Base-by-base conservation (phyloP, 30 jellyfish, hydroid and myxozoan genomes). In the Turritopsis dohrnii region DNA sequence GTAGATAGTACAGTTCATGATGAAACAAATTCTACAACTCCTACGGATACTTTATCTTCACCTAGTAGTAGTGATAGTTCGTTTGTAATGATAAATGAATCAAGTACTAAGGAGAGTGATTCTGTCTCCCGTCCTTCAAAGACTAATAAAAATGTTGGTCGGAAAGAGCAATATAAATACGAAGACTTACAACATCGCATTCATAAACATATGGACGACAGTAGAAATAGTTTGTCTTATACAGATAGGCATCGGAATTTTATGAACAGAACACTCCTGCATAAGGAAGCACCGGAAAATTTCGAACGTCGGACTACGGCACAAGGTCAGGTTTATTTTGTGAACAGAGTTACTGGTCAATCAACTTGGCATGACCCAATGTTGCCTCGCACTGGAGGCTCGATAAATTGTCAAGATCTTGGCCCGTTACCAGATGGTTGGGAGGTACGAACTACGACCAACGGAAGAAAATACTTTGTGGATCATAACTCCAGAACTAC, bases 321-420 rank as follows among this genome's bases (percentile, higher is more conserved):
- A 52, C 98, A 92, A 65, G 98, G 98, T 52, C 98, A 92, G 81
- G 98, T 92, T 21, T 92, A 92, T 88, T 92, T 92, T 77, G 95
- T 92, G 0, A 92, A 92, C 76, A 76, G 96, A 25, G 83, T 87
- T 9, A 92, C 96, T 7, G 98, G 98, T 9, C 98, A 92, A 20
- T 84, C 98, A 4, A 92, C 98, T 53, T 92, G 98, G 98, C 95
- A 92, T 84, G 98, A 92, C 60, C 98, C 98, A 8, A 72, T 79
- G 54, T 77, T 92, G 84, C 95, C 96, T 41, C 80, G 92, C 13
- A 91, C 84, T 24, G 75, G 96, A 16, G 79, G 91, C 76, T 85
- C 79, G 19, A 71, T 87, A 28, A 72, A 90, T 17, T 88, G 83
- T 74, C 87, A 87, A 71, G 95, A 92, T 23, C 81, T 92, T 4